phyloP scores from a whole-genome alignment of 1,140 invertebrate genomes.

The Apis florea region DNA sequence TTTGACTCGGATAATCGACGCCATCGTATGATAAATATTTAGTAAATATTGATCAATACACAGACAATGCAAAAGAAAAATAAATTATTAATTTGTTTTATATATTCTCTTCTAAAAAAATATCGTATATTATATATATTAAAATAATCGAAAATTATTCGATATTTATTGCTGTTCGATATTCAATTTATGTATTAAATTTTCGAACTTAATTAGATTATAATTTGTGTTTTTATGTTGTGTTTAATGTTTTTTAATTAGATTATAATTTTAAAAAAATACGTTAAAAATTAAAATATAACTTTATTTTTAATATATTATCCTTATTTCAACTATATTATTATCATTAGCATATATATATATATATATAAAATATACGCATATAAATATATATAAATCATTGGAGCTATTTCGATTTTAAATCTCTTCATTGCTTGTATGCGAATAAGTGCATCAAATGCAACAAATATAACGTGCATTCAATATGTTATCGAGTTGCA shows the following conservation, averaged over 20 bases:
- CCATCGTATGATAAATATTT: constrained; percentile 10
- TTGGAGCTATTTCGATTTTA: background rate
- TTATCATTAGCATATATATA: background rate
- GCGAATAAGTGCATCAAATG: background rate
- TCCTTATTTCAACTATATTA: background rate
- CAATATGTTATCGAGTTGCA: no score
- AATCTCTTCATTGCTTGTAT: background rate
- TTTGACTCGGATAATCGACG: constrained; percentile 45
- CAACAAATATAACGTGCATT: background rate
- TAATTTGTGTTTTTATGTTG: no score
- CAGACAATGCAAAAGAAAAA: background rate
- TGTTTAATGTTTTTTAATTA: no score
- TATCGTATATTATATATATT: background rate
- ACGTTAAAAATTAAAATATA: no score
- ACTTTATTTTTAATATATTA: no score
- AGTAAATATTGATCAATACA: background rate
- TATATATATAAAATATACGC: no score
- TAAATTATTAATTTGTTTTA: background rate
- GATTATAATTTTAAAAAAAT: no score
- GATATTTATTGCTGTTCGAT: background rate
- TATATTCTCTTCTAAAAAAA: background rate
- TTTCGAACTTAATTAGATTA: no score
- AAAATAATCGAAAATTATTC: constrained; percentile 11
- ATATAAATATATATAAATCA: background rate
- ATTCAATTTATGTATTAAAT: background rate